Evolutionary conservation across 2,113 vertebrate species (phyloP), one percentile per base, ranked within the genome.

Genomic region (Stomatorhinus ivindoensis): DNA sequence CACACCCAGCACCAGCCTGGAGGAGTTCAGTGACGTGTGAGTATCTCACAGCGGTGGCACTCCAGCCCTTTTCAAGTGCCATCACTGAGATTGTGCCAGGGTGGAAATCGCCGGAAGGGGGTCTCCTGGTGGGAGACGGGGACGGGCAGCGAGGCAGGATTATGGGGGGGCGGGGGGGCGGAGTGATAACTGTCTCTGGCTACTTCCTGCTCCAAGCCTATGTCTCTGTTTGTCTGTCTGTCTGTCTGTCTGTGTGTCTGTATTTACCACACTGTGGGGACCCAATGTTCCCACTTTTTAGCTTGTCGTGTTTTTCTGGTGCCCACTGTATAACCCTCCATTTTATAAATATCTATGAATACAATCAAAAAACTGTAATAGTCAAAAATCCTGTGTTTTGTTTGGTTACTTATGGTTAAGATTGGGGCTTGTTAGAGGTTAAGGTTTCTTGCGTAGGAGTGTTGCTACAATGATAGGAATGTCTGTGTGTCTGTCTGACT

Each of bases 1-100:
- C 93, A 97, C 97, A 6, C 98, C 98, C 76, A 96, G 96, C 85
- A 97, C 96, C 53, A 97, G 94, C 55, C 95, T 99, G 93, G 96
- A 99, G 92, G 98, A 98, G 92, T 99, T 99, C 95, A 98, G 94
- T 92, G 98, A 99, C 90, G 98, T 99, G 98, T 99, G 95, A 98
- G 97, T 99, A 93, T 90, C 92, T 90, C 89, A 90, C n/a, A 46
- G 4, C n/a, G 82, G 21, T 3, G 1, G 24, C 24, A 27, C 19
- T 31, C 19, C 31, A 1, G 27, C 55, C 39, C 1, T 35, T 46
- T 65, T 24, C 4, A 31, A 10, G 47, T 1, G 13, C 19, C 47
- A 39, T 5, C 84, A 1, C 10, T 7, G 48, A 50, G 27, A 1
- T 19, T 39, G 4, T 61, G 51, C 48, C 48, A 10, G 8, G 86